phyloP scores from a whole-genome alignment of 1,140 invertebrate genomes.

The Hycleus phaleratus region DNA sequence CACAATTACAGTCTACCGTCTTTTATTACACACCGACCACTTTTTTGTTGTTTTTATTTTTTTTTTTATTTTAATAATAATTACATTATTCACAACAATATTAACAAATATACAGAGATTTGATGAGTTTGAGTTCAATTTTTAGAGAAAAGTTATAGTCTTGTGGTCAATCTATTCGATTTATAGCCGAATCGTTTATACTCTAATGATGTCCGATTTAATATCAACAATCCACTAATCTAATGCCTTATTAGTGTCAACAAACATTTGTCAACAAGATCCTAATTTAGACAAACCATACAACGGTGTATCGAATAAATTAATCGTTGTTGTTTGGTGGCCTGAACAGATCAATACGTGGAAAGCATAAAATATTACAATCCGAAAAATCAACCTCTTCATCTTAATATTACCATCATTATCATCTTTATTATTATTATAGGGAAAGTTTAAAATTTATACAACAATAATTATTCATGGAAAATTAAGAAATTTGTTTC shows the following conservation, averaged over 20 bases:
- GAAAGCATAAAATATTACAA: conserved; percentile 7
- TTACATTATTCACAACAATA: background rate
- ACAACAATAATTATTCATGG: no score
- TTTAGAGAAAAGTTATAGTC: no score
- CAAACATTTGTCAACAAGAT: conserved; percentile 18
- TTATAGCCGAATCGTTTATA: no score
- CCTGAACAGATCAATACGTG: background rate
- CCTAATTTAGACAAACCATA: conserved; percentile 15
- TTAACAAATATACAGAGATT: background rate
- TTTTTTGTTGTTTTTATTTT: background rate
- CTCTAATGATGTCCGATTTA: conserved; percentile 9
- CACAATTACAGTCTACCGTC: conserved; percentile 12
- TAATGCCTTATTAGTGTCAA: conserved; percentile 8
- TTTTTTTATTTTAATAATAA: background rate
- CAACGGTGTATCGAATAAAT: conserved; percentile 2
- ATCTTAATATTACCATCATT: no score
- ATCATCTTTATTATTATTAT: no score
- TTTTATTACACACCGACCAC: conserved; percentile 14
- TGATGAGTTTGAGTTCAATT: no score
- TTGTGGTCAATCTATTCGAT: no score
- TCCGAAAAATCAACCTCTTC: no score
- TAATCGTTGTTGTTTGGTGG: conserved; percentile 1
- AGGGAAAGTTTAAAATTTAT: no score
- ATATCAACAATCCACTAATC: conserved; percentile 8
- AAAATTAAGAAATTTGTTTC: no score